phyloP scores from a whole-genome alignment of 2,888 invertebrate genomes.

The Diplazon laetatorius region DNA sequence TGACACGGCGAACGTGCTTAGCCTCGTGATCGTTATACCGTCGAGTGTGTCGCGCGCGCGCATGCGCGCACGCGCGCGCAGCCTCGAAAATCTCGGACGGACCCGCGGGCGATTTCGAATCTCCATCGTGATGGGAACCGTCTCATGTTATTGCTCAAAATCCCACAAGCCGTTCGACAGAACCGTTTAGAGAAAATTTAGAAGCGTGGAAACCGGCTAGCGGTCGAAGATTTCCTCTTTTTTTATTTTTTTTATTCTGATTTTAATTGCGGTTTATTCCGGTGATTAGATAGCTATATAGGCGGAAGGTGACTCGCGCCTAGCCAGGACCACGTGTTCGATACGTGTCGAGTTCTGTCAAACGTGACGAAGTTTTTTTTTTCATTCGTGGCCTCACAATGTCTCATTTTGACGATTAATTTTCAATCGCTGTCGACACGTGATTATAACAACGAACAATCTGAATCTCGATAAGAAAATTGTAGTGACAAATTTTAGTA shows the following conservation, averaged over 20 bases:
- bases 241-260: too few relatives aligned
- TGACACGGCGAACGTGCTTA: conserved; percentile 45
- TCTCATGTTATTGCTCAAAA: neutral
- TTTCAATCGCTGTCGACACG: neutral
- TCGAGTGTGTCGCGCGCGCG: too few relatives aligned
- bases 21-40: conserved; percentile 47
- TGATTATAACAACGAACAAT: neutral
- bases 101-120: conserved; percentile 6
- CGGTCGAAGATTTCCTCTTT: conserved; percentile 13
- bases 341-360: conserved; percentile 42
- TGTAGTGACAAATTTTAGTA: too few relatives aligned
- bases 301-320: conserved; percentile 6
- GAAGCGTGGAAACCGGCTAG: neutral
- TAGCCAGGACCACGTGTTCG: conserved; percentile 39
- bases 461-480: neutral
- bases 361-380: conserved; percentile 59
- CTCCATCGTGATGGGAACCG: conserved; percentile 2
- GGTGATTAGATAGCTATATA: neutral
- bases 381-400: conserved; percentile 13
- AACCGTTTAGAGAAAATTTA: neutral
- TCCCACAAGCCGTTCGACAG: neutral
- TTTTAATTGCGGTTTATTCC: neutral
- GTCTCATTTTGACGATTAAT: neutral
- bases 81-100: conserved; percentile 33
- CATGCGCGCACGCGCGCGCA: too few relatives aligned